Evolutionary conservation across 2,888 invertebrate species (phyloP), one percentile per base, ranked within the genome.

Genomic region (Mimumesa dahlbomi): DNA sequence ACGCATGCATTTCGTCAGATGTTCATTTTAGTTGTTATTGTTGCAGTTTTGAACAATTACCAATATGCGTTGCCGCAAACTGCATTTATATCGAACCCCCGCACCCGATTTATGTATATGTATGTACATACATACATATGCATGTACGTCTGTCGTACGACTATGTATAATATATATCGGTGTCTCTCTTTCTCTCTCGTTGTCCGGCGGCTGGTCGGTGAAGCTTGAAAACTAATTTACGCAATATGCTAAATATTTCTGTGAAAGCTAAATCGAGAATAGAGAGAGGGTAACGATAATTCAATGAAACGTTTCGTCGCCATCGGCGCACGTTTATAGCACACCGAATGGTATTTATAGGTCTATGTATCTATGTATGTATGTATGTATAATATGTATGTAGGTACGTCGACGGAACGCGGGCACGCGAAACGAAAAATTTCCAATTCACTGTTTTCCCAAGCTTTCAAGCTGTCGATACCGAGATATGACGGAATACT

Each of bases 1-100:
- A 22, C 43, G 48, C 52, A 48, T 14, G 43, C 56, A 18, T 54
- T 50, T 50, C 57, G 36, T 40, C 53, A 42, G 53, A 53, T 48
- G 62, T 62, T 63, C 57, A 62, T 67, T 62, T 71, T 58, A 53
- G 45, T 6, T 40, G 57, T 56, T 57, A 49, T 36, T 46, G 29
- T 40, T 40, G 34, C 18, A 50, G 43, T 62, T 50, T 57, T 42
- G 29, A 43, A 14, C 50, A 48, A 52, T 56, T 49, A 58, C 31
- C n/a, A 13, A 40, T 40, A 52, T 22, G 29, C 42, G 14, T 29
- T 14, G 3, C 2, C 34, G 31, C 31, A 49, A 19, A 16, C 29
- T 46, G 19, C 2, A 34, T 48, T 48, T 31, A 31, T 48, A 31
- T 31, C 43, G 22, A 16, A 4, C 7, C n/a, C 11, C 48, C 31